These are phyloP conservation scores for Phoeniculus purpureus DNA, from an alignment of 2,797 vertebrate species.

Conservation along the genomic window DNA sequence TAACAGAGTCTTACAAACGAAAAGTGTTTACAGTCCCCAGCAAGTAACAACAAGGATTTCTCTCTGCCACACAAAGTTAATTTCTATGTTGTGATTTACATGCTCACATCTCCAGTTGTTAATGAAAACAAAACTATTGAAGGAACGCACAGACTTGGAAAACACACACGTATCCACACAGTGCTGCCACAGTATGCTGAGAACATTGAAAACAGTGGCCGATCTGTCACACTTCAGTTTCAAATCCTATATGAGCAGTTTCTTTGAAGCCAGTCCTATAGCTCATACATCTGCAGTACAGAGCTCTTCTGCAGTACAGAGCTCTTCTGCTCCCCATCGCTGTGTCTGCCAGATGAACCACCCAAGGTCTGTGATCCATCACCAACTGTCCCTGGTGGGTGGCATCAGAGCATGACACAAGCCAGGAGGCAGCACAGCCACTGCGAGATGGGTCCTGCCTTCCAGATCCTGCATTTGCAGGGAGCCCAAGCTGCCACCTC, in stretches of 20 bases:
- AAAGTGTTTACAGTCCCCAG: conserved; percentile 12
- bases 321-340: background rate
- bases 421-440: background rate
- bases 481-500: background rate
- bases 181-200: background rate
- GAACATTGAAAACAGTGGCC: background rate
- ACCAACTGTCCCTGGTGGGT: background rate
- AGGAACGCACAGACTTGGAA: background rate
- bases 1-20: background rate
- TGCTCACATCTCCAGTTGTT: background rate
- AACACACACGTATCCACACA: background rate
- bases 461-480: background rate
- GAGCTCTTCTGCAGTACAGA: conserved; percentile 60
- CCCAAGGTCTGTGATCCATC: background rate
- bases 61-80: background rate
- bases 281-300: conserved; percentile 46
- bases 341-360: background rate
- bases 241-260: background rate
- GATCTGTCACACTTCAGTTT: background rate
- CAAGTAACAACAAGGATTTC: background rate
- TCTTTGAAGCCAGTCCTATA: conserved; percentile 31
- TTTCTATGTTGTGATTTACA: conserved; percentile 11
- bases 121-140: background rate
- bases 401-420: background rate
- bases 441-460: background rate